phyloP scores from a whole-genome alignment of 2,888 invertebrate species.

The Ophonus ardosiacus region DNA sequence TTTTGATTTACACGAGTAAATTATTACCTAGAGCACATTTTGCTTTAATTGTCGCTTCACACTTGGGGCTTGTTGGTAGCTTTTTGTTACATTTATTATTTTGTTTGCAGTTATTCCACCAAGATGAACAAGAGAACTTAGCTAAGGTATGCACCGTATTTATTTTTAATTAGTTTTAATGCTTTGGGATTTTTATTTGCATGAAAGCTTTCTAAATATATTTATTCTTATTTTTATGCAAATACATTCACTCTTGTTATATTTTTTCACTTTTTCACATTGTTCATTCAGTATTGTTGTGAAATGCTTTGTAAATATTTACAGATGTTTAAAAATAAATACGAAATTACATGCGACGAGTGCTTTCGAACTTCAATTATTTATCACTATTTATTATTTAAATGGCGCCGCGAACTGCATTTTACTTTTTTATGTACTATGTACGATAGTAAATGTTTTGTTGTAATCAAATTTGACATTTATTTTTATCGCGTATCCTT shows the following conservation, averaged over 20 bases:
- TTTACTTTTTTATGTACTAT: no score
- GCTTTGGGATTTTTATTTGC: constrained; percentile 26
- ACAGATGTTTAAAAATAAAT: no score
- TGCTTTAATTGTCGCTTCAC: constrained; percentile 59
- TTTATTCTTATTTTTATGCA: not conserved
- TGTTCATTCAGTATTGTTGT: not conserved
- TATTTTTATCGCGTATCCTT: no score
- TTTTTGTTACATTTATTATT: constrained; percentile 61
- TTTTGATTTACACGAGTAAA: not conserved
- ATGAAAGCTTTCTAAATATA: not conserved
- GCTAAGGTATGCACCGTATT: constrained; percentile 63
- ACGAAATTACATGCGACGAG: no score
- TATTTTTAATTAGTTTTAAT: constrained; percentile 1
- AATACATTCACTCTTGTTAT: not conserved
- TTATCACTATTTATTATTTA: no score
- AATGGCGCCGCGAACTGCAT: no score
- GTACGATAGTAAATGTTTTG: no score
- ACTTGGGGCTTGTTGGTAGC: constrained; percentile 65
- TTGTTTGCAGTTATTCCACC: constrained; percentile 66
- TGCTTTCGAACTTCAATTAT: no score
- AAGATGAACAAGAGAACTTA: constrained; percentile 64
- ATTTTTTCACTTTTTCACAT: not conserved
- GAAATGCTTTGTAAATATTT: not conserved
- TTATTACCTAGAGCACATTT: constrained; percentile 46
- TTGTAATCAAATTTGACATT: no score